Evolutionary conservation across 2,888 invertebrate genomes (phyloP), one percentile per base, ranked within the genome.

Genomic region (Gryllus longicercus): DNA sequence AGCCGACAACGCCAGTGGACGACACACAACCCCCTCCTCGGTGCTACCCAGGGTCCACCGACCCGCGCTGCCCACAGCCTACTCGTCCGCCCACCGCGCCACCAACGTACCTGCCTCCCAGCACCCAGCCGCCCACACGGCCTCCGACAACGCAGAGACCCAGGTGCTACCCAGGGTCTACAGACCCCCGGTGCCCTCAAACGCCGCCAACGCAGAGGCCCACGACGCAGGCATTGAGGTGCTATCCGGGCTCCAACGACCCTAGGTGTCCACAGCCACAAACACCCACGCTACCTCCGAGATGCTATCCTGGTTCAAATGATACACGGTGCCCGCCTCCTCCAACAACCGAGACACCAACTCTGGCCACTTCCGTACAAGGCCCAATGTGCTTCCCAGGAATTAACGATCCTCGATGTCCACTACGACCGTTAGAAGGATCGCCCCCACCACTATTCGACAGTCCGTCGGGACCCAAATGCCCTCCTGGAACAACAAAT

Each of bases 281-380:
- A 63, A 18, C 50, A 16, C 76, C 78, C 51, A 51, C 51, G 78
- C 78, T 79, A 74, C 80, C 79, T 51, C 81, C 84, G 0, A 82
- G 82, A 0, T 87, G 86, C 63, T 86, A 81, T 51, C 86, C 86
- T 0, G 86, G 86, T 0, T 84, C 84, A 11, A 81, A 81, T 0
- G 86, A 86, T 77, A 85, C 85, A 0, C 82, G 85, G 1, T 86
- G 86, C 63, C 85, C 87, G 12, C 82, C 83, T 16, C 85, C 85
- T 84, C 84, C 85, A 21, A 21, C 21, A 21, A 21, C 21, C 21
- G 21, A 21, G 21, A 21, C 21, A 21, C 21, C 21, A 21, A 21
- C 21, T 21, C 1, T 21, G 21, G 1, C 1, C 21, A 21, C 21
- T 21, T 1, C 21, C 21, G 1, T 21, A 21, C 21, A 1, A 1